A percentile compares a stretch with the other conserved stretches of the same genome.
Evolutionary conservation across 2,888 invertebrate species (phyloP).

Genomic region (Rhogogaster chlorosoma): DNA sequence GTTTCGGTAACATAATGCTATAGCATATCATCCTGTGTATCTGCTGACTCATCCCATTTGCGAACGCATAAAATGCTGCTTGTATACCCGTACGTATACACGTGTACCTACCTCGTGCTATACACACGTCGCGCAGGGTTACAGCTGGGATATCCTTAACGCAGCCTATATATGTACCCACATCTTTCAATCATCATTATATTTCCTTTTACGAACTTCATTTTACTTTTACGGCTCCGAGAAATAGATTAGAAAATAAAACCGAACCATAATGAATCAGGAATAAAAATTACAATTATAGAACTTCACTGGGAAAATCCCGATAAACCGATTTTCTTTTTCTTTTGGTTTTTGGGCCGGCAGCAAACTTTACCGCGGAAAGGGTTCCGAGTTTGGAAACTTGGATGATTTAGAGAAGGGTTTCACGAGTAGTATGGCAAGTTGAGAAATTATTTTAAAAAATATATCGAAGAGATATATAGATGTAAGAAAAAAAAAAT

Average conservation of each 20-base stretch:
- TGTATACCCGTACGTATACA: neutral
- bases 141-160: neutral
- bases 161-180: neutral
- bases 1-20: constrained; percentile 28
- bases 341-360: no score
- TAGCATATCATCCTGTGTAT: constrained; percentile 21
- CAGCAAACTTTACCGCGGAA: no score
- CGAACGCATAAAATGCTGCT: constrained; percentile 18
- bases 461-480: neutral
- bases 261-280: neutral
- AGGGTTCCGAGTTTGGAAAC: no score
- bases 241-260: neutral
- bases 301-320: no score
- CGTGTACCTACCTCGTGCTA: neutral
- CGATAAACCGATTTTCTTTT: no score
- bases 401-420: no score
- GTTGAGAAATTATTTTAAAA: no score
- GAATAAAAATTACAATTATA: no score
- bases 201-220: neutral
- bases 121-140: neutral
- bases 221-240: neutral
- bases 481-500: neutral
- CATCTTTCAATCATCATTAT: neutral
- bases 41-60: constrained; percentile 41
- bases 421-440: no score